Percentiles rank a stretch among this genome's conserved stretches.
Evolutionary conservation across 2,888 invertebrate species (phyloP).

Genomic region (Margaritifera margaritifera): DNA sequence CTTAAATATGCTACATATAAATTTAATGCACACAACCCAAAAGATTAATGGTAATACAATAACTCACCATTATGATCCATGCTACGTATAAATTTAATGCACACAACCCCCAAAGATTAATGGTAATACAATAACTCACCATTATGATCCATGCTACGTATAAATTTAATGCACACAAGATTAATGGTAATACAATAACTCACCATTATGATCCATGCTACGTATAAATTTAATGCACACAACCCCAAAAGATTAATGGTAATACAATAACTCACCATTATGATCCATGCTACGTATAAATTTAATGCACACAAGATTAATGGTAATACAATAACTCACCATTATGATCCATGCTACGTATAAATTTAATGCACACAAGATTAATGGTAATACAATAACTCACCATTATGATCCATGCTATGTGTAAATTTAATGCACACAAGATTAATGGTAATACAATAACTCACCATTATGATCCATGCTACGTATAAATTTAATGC

Average conservation of each 20-base stretch:
- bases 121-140: conserved; percentile 33
- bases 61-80: conserved; percentile 53
- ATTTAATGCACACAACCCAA: too few species aligned
- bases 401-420: conserved; percentile 58
- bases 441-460: conserved; percentile 1
- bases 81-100: too few species aligned
- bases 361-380: too few species aligned
- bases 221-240: too few species aligned
- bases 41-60: conserved; percentile 3
- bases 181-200: conserved; percentile 9
- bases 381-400: conserved; percentile 9
- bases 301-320: too few species aligned
- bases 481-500: too few species aligned
- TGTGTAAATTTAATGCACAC: too few species aligned
- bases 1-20: too few species aligned
- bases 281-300: conserved; percentile 57
- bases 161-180: too few species aligned
- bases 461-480: conserved; percentile 53
- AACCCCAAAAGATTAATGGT: conserved; percentile 3
- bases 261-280: conserved; percentile 42
- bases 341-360: conserved; percentile 55
- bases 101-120: too few species aligned
- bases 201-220: conserved; percentile 58
- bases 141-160: conserved; percentile 55
- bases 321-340: conserved; percentile 33